A percentile compares a stretch with the other conserved stretches of the same genome.
Evolutionary conservation across 2,113 vertebrate genomes (phyloP).

Genomic region (Anas platyrhynchos): DNA sequence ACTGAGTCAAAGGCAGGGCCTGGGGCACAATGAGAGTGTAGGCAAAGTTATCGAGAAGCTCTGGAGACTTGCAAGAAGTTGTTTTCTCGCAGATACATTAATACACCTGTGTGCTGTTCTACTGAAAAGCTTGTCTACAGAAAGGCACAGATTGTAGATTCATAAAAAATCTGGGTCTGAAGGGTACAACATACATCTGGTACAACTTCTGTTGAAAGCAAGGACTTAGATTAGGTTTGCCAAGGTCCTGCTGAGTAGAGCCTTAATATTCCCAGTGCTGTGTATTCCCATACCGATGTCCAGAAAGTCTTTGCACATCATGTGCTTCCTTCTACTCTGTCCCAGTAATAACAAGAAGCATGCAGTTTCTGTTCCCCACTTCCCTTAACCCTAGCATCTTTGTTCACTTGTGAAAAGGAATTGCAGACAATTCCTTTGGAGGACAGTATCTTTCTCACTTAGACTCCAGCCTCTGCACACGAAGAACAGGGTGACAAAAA

Average conservation of each 20-base stretch:
- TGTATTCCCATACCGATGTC: background rate
- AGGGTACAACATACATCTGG: background rate
- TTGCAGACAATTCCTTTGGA: background rate
- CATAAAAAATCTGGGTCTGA: background rate
- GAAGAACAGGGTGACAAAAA: background rate
- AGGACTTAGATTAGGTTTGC: background rate
- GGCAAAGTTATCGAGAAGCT: background rate
- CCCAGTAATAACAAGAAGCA: background rate
- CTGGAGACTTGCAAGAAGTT: background rate
- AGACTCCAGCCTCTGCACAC: background rate
- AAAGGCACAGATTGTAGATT: background rate
- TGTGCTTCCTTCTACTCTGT: background rate
- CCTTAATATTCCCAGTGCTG: background rate
- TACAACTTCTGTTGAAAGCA: background rate
- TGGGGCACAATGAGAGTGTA: slow-evolving; percentile 36
- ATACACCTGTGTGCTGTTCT: background rate
- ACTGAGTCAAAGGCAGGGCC: slow-evolving; percentile 89
- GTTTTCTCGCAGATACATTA: background rate
- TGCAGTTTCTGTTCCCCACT: background rate
- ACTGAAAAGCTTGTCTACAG: background rate
- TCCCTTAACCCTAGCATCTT: background rate
- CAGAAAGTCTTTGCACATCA: background rate
- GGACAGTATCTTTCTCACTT: background rate
- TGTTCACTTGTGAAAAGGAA: background rate
- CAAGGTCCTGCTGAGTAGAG: background rate